Conservation (phyloP, 2,797 vertebrate genomes). For the Myotis vivesi region DNA sequence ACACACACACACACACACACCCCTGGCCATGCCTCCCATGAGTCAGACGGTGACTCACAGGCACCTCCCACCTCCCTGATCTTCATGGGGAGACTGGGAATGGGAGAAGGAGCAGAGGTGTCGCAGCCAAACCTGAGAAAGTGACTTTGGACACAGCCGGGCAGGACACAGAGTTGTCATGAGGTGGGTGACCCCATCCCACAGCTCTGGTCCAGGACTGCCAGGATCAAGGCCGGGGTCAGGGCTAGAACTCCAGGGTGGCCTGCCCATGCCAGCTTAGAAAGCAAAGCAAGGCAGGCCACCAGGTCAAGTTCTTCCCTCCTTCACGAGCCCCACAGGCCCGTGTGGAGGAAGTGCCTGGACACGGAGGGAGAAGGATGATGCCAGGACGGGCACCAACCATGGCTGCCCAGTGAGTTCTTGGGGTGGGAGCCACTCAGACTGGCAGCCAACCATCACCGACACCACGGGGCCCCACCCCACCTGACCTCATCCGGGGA, state of each 20-base stretch:
- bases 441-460: not conserved
- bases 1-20: too few species aligned
- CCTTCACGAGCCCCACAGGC: not conserved
- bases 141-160: not conserved
- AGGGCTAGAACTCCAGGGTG: not conserved
- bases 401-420: not conserved
- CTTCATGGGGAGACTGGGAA: not conserved
- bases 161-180: too few species aligned
- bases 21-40: not conserved
- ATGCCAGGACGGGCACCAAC: not conserved
- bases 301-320: not conserved
- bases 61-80: not conserved
- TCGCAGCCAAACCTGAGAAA: not conserved
- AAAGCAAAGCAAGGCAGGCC: not conserved
- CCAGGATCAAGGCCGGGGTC: not conserved
- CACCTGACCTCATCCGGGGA: fast-evolving
- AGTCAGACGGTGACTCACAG: constrained; percentile 45
- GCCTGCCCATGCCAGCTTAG: not conserved
- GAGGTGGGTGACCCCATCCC: too few species aligned
- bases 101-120: not conserved
- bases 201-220: too few species aligned
- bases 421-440: not conserved
- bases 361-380: too few species aligned
- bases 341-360: not conserved
- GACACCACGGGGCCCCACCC: not conserved